Base-by-base conservation (phyloP, 2,888 invertebrate species). In the Morpho achilles region DNA sequence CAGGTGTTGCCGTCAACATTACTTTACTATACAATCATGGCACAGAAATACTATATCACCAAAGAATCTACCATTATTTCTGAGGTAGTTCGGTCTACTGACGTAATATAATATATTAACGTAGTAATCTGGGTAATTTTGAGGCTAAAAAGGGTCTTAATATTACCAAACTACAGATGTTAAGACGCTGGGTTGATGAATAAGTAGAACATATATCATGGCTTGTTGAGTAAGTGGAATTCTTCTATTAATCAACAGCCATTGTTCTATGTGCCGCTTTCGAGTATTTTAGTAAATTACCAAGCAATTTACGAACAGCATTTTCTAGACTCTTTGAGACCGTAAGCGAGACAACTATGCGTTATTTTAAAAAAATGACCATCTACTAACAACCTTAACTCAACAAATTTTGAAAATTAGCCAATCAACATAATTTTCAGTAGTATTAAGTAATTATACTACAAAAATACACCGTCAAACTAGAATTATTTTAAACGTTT, bases 191-290 rank as follows among this genome's bases (percentile, higher is more conserved):
- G 32, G 32, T 32, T 32, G 32, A 32, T 32, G 32, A 32, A 85
- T 80, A 76, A 79, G 77, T 69, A 65, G 66, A 67, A 70, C 69
- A 76, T 77, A 79, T 71, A 49, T 76, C 79, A 82, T 80, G 82
- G 75, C 75, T 83, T 77, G 79, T 83, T 84, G 75, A 75, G 62
- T 76, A 86, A 82, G 75, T 79, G 74, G 83, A 54, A 22, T 72
- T 64, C 70, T 74, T 75, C 76, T 77, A 74, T 79, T 81, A 76
- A 82, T 86, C 82, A 80, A 81, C 83, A 80, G 68, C 75, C 76
- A 74, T 76, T 80, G 71, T 74, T 70, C 72, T 63, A 69, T 39
- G 41, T 48, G 50, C 50, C 50, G 49, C 57, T 56, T 60, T 55
- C 42, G 49, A 60, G 32, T 50, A 41, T 50, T 53, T 58, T 57